phyloP scores from a whole-genome alignment of 2,113 vertebrate species.

The Taurulus bubalis region DNA sequence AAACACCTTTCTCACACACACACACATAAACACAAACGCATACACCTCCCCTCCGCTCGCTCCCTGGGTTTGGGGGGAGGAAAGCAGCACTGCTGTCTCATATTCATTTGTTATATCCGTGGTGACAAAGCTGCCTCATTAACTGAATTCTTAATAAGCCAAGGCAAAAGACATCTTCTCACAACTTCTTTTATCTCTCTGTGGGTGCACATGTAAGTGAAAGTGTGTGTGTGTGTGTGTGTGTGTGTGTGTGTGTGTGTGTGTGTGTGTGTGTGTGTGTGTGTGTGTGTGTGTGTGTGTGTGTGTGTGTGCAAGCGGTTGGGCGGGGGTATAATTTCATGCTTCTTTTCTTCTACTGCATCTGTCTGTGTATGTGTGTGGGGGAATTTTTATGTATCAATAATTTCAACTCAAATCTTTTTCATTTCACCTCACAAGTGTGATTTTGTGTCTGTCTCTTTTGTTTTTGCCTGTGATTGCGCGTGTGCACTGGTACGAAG shows the following conservation, averaged over 20 bases:
- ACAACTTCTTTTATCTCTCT: slow-evolving; percentile 77
- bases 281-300: slow-evolving; percentile 5
- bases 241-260: no score
- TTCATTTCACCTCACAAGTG: slow-evolving; percentile 58
- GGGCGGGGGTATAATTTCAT: slow-evolving; percentile 48
- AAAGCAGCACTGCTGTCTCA: slow-evolving; percentile 68
- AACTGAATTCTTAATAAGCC: slow-evolving; percentile 82
- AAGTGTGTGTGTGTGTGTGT: not conserved
- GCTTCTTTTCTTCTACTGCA: slow-evolving; percentile 28
- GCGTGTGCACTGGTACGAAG: slow-evolving; percentile 34
- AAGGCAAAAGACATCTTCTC: slow-evolving; percentile 72
- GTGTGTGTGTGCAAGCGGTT: not conserved
- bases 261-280: no score
- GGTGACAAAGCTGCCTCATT: slow-evolving; percentile 85
- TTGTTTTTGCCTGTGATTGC: slow-evolving; percentile 53
- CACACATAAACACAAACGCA: slow-evolving; percentile 53
- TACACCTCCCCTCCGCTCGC: slow-evolving; percentile 56
- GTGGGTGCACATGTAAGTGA: slow-evolving; percentile 45
- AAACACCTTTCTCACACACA: slow-evolving; percentile 80
- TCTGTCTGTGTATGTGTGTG: slow-evolving; percentile 21
- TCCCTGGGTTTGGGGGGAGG: slow-evolving; percentile 59
- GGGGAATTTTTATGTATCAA: slow-evolving; percentile 48
- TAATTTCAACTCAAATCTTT: slow-evolving; percentile 56
- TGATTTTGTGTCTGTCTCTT: slow-evolving; percentile 54
- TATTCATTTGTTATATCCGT: slow-evolving; percentile 79